phyloP scores from a whole-genome alignment of 2,797 vertebrate genomes.

The Lophotriccus pileatus region DNA sequence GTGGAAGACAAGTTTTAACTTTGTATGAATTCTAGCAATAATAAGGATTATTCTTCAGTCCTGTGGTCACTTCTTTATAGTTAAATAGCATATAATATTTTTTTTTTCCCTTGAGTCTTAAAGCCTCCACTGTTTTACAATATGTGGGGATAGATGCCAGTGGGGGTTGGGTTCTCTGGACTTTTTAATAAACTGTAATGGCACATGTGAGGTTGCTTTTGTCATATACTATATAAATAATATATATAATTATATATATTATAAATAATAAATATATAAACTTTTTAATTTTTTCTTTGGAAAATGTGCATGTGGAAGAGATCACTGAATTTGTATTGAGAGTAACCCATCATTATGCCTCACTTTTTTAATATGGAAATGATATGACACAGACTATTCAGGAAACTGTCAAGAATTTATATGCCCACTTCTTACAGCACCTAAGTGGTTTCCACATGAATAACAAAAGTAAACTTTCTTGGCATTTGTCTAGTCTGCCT shows the following conservation, averaged over 20 bases:
- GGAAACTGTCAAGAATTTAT: neutral
- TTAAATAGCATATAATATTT: neutral
- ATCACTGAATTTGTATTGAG: neutral
- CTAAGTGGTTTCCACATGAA: neutral
- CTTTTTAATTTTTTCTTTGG: neutral
- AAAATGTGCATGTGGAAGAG: neutral
- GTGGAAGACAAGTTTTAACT: neutral
- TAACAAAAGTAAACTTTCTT: neutral
- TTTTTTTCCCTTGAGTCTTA: neutral
- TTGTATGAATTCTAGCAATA: neutral
- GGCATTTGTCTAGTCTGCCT: neutral
- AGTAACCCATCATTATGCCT: neutral
- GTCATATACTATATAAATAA: neutral
- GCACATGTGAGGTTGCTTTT: neutral
- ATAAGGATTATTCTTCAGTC: neutral
- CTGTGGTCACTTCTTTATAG: neutral
- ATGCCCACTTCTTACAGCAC: neutral
- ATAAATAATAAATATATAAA: neutral
- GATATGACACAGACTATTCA: neutral
- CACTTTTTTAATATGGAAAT: neutral
- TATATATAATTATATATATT: neutral
- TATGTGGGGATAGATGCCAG: neutral
- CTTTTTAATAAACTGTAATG: neutral
- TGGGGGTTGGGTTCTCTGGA: neutral
- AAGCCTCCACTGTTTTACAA: neutral